Evolutionary conservation across 2,113 vertebrate genomes (phyloP), one percentile per base, ranked within the genome.

Genomic region (Neotoma lepida): DNA sequence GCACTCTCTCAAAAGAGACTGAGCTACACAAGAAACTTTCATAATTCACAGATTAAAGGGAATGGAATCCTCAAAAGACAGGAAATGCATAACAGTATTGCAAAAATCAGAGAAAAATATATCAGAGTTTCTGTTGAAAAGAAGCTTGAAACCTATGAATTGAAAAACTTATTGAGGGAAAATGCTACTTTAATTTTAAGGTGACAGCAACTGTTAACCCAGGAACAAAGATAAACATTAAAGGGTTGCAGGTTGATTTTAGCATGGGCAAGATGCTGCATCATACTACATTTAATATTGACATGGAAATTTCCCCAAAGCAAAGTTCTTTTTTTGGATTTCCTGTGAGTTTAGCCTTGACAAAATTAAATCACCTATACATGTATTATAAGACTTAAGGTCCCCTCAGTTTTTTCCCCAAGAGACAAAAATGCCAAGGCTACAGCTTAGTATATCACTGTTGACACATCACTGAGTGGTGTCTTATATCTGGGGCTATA

Each of bases 41-140:
- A 95, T 90, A 89, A 95, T 77, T 74, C 74, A 87, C 15, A 97
- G 95, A 95, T 95, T 94, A 97, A 96, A 96, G 54, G 41, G 63
- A 46, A 89, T 24, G 30, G 13, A 66, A 74, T 93, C n/a, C 81
- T 96, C 71, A 96, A 92, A 96, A 88, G 78, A 54, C 30, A 80
- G 15, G 61, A 93, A 88, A 96, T 96, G 88, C 46, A 82, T 93
- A 94, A 95, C 18, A 66, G 68, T 61, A 86, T 78, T 94, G 85
- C 88, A 90, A 88, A 97, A 95, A 88, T 85, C 58, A 93, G 4
- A 66, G 80, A 63, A 92, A 91, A 92, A 86, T n/a, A 87, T 77
- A 95, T 89, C 78, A 86, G 51, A 74, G 41, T 22, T 91, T 89
- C 41, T 9, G 86, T 93, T 90, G 49, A 96, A 96, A 95, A 51